phyloP scores from a whole-genome alignment of 2,888 invertebrate species.

The Coenonympha arcania region DNA sequence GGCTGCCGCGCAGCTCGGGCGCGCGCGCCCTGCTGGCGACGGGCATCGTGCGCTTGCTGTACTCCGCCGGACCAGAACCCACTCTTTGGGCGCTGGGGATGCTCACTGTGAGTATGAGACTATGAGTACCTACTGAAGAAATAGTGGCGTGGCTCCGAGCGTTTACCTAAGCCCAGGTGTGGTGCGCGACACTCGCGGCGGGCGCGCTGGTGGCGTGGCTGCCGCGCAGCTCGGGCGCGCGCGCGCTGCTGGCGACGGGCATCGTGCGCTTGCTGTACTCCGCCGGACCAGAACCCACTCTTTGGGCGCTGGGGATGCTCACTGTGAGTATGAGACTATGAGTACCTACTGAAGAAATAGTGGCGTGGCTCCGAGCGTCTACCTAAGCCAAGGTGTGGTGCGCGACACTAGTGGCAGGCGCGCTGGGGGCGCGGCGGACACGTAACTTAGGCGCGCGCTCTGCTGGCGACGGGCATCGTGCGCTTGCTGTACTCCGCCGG shows the following conservation, averaged over 20 bases:
- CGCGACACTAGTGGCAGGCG: slow-evolving; percentile 81
- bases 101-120: slow-evolving; percentile 78
- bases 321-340: slow-evolving; percentile 81
- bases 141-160: no score
- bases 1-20: slow-evolving; percentile 84
- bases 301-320: slow-evolving; percentile 87
- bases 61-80: slow-evolving; percentile 93
- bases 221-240: slow-evolving; percentile 84
- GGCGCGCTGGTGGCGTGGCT: slow-evolving; percentile 83
- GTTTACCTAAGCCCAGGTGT: no score
- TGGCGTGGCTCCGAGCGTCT: no score
- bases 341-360: no score
- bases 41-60: slow-evolving; percentile 90
- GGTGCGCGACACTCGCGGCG: slow-evolving; percentile 84
- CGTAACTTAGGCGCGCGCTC: slow-evolving; percentile 83
- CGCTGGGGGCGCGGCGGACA: slow-evolving; percentile 84
- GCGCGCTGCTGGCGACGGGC: slow-evolving; percentile 84
- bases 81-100: slow-evolving; percentile 90
- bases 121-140: no score
- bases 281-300: slow-evolving; percentile 92
- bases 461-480: slow-evolving; percentile 86
- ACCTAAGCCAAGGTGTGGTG: no score
- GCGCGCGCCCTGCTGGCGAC: slow-evolving; percentile 85
- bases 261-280: slow-evolving; percentile 92
- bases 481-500: slow-evolving; percentile 92